These are phyloP conservation scores for Zaprionus gabonicus DNA, from an alignment of 1,140 invertebrate species.

Conservation along the genomic window DNA sequence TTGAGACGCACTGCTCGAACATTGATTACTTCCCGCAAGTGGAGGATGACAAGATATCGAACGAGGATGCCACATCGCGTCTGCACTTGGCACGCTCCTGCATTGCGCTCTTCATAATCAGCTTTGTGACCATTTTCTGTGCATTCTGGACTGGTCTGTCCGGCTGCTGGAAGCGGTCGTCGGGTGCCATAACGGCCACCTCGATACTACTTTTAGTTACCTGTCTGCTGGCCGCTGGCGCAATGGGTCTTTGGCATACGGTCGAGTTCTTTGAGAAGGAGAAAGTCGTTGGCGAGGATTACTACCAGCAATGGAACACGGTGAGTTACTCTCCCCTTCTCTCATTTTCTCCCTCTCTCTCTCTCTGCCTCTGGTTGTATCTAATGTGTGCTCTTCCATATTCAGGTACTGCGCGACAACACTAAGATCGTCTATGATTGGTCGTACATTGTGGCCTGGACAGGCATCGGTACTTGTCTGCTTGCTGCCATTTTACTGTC, in stretches of 20 bases:
- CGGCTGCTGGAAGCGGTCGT: slow-evolving; percentile 95
- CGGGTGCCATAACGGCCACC: slow-evolving; percentile 96
- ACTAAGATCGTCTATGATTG: slow-evolving; percentile 95
- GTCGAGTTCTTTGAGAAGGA: slow-evolving; percentile 98
- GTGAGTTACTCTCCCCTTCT: slow-evolving; percentile 86
- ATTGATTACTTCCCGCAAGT: slow-evolving; percentile 92
- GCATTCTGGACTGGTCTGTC: slow-evolving; percentile 96
- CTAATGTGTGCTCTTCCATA: background rate
- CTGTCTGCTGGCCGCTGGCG: slow-evolving; percentile 95
- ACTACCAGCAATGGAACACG: slow-evolving; percentile 95
- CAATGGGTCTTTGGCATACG: slow-evolving; percentile 97
- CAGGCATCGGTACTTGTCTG: slow-evolving; percentile 94
- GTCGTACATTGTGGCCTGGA: slow-evolving; percentile 98
- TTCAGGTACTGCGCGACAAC: slow-evolving; percentile 93
- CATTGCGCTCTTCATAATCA: slow-evolving; percentile 93
- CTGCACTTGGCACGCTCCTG: slow-evolving; percentile 94
- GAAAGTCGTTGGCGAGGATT: slow-evolving; percentile 95
- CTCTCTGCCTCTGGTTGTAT: background rate
- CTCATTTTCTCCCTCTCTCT: background rate
- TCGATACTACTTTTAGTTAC: slow-evolving; percentile 94
- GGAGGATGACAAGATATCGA: slow-evolving; percentile 80
- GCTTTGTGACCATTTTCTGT: slow-evolving; percentile 94
- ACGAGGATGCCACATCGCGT: slow-evolving; percentile 86
- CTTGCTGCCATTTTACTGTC: slow-evolving; percentile 96
- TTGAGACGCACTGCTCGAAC: slow-evolving; percentile 97